phyloP scores from a whole-genome alignment of 2,888 invertebrate species.

The Timema cristinae region DNA sequence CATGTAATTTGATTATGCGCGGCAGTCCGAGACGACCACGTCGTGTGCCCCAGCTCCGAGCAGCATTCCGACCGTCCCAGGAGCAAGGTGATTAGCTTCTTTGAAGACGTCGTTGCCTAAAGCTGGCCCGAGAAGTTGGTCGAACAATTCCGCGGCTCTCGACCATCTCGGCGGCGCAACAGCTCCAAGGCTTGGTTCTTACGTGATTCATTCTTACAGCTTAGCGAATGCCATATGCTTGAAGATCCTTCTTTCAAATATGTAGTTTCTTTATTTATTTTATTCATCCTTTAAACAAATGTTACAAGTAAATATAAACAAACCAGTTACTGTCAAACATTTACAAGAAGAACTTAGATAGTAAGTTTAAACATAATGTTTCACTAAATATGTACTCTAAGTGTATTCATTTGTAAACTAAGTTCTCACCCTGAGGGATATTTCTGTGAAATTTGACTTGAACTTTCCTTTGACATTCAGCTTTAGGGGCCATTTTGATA shows the following conservation, averaged over 20 bases:
- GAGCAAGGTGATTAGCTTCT: conserved; percentile 48
- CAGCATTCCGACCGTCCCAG: conserved; percentile 55
- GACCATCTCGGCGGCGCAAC: conserved; percentile 51
- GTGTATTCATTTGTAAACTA: too few species aligned
- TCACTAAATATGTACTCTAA: too few species aligned
- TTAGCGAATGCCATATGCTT: not conserved
- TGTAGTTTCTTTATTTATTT: not conserved
- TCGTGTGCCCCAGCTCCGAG: conserved; percentile 52
- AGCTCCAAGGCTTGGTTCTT: conserved; percentile 53
- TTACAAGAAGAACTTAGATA: not conserved
- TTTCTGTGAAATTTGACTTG: too few species aligned
- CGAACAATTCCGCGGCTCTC: conserved; percentile 53
- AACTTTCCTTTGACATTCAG: too few species aligned
- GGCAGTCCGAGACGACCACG: conserved; percentile 52
- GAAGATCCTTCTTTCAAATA: too few species aligned
- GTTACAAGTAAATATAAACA: not conserved
- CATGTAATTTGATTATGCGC: conserved; percentile 49
- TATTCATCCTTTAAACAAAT: conserved; percentile 11
- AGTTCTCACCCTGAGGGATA: too few species aligned
- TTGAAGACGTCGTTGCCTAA: conserved; percentile 42
- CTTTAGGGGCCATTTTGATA: too few species aligned
- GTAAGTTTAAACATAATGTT: not conserved
- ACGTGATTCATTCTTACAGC: conserved; percentile 37
- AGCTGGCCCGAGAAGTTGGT: conserved; percentile 48
- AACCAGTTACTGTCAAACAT: not conserved